These are phyloP conservation scores for Eucera pruinosa DNA, from an alignment of 2,888 invertebrate genomes.

Conservation along the genomic window DNA sequence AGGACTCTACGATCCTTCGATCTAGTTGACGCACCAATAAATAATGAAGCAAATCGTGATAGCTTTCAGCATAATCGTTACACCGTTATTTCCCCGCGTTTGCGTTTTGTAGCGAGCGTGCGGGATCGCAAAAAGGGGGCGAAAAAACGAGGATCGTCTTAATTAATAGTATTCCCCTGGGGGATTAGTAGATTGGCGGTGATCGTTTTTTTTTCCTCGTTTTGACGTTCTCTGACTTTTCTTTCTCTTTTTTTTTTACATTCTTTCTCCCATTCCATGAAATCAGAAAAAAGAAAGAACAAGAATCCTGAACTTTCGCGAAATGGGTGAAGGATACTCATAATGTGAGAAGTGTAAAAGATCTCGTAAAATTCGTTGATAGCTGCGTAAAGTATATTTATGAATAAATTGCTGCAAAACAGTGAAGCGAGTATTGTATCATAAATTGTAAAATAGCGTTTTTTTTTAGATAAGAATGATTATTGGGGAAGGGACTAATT, in stretches of 20 bases:
- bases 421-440: too few relatives aligned
- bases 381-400: background rate
- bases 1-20: background rate
- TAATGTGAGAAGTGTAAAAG: background rate
- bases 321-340: conserved; percentile 15
- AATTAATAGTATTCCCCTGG: conserved; percentile 52
- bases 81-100: background rate
- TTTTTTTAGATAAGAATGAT: too few relatives aligned
- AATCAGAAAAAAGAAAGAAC: background rate
- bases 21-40: background rate
- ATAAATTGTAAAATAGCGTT: too few relatives aligned
- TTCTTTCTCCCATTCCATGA: conserved; percentile 1
- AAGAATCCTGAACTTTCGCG: background rate
- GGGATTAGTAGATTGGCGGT: conserved; percentile 11
- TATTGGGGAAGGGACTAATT: too few relatives aligned
- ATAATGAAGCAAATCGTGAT: conserved; percentile 5
- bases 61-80: background rate
- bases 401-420: conserved; percentile 7
- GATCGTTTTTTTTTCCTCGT: conserved; percentile 29
- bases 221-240: background rate
- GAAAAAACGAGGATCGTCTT: conserved; percentile 42
- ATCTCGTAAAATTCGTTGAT: background rate
- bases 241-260: conserved; percentile 4
- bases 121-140: background rate
- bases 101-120: background rate